Conservation (phyloP, 2,113 vertebrate genomes). For the Phalacrocorax aristotelis region DNA sequence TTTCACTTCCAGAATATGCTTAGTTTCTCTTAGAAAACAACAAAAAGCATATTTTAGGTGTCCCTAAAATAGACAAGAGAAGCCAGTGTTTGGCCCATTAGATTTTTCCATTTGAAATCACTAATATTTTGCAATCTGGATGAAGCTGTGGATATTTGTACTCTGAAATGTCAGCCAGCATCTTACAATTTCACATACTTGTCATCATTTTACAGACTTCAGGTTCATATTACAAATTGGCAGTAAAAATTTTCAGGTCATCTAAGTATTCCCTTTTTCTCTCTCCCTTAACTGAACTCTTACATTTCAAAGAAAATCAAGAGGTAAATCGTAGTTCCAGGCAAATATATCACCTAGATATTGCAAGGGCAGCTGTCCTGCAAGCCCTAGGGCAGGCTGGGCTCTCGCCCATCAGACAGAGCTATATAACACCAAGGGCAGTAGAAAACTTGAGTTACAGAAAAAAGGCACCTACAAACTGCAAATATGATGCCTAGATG, state of each 20-base stretch:
- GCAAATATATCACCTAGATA: not conserved
- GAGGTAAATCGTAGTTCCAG: not conserved
- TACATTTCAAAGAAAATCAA: not conserved
- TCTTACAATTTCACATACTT: constrained; percentile 31
- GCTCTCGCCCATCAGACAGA: not conserved
- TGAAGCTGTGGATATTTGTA: constrained; percentile 34
- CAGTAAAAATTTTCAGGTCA: not conserved
- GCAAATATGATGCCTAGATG: not conserved
- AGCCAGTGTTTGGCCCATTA: not conserved
- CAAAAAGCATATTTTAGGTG: constrained; percentile 17
- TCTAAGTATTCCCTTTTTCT: not conserved
- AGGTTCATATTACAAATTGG: constrained; percentile 48
- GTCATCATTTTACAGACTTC: constrained; percentile 55
- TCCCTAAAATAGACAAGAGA: constrained; percentile 28
- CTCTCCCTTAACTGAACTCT: not conserved
- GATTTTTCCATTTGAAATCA: constrained; percentile 63
- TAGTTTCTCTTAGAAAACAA: constrained; percentile 4
- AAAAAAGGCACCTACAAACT: not conserved
- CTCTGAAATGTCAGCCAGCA: constrained; percentile 66
- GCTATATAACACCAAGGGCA: not conserved
- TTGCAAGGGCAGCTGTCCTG: not conserved
- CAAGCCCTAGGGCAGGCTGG: not conserved
- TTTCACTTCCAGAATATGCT: not conserved
- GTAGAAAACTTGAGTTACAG: not conserved
- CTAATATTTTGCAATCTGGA: constrained; percentile 69